Evolutionary conservation across 2,113 vertebrate species (phyloP).

Genomic region (Gadus chalcogrammus): DNA sequence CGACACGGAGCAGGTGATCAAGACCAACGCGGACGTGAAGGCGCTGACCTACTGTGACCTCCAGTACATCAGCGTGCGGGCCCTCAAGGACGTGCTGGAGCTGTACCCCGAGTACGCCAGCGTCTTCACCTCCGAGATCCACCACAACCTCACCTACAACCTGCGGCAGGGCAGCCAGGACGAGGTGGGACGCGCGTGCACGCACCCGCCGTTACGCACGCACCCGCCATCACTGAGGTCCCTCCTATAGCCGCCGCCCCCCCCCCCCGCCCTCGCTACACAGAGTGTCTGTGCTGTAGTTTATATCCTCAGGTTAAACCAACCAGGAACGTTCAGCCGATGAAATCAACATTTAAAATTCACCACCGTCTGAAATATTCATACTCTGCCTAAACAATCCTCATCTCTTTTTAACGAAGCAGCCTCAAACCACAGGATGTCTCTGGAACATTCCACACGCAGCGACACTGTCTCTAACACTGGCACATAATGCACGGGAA

Average conservation of each 20-base stretch:
- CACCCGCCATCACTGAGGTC: constrained; percentile 3
- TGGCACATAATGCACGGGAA: too few species aligned
- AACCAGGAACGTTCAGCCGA: too few species aligned
- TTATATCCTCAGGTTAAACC: neutral
- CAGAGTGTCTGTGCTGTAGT: too few species aligned
- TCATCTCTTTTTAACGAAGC: too few species aligned
- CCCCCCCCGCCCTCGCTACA: too few species aligned
- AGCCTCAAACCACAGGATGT: too few species aligned
- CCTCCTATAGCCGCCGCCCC: neutral
- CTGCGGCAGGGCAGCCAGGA: constrained; percentile 87
- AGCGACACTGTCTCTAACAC: too few species aligned
- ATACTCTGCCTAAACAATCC: too few species aligned
- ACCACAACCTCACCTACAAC: constrained; percentile 95
- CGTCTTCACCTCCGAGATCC: constrained; percentile 83
- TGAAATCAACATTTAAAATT: too few species aligned
- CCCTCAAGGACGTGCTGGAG: constrained; percentile 86
- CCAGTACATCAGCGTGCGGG: constrained; percentile 85
- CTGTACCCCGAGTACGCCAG: constrained; percentile 90
- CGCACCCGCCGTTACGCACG: constrained; percentile 8
- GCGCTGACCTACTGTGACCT: constrained; percentile 95
- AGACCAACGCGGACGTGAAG: constrained; percentile 92
- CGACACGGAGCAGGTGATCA: constrained; percentile 82
- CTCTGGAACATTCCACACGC: too few species aligned
- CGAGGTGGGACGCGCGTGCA: constrained; percentile 71
- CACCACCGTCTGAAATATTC: too few species aligned